phyloP scores from a whole-genome alignment of 2,888 invertebrate species.

The Sthenelais limicola region DNA sequence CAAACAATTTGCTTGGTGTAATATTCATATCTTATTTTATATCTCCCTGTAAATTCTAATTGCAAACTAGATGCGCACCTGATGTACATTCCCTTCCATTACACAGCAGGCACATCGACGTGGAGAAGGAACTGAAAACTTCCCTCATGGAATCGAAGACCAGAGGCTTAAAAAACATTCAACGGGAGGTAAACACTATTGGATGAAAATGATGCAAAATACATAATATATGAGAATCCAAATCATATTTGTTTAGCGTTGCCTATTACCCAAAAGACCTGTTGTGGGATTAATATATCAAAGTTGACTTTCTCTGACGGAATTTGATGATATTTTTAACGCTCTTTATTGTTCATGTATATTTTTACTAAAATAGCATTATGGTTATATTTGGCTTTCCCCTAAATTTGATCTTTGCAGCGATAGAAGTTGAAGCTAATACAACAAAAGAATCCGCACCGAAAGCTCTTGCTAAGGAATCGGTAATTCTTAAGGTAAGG shows the following conservation, averaged over 20 bases:
- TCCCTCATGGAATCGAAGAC: conserved; percentile 9
- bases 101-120: conserved; percentile 11
- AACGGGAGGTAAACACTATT: too few species aligned
- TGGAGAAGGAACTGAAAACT: neutral
- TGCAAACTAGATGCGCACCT: too few species aligned
- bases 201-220: conserved; percentile 15
- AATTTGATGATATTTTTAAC: neutral
- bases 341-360: neutral
- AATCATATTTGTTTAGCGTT: neutral
- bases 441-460: conserved; percentile 54
- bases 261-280: too few species aligned
- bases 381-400: neutral
- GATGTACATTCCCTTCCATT: too few species aligned
- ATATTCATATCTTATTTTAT: too few species aligned
- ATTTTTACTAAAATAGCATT: neutral
- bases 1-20: too few species aligned
- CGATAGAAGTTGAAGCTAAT: conserved; percentile 5
- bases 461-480: conserved; percentile 60
- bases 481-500: conserved; percentile 63
- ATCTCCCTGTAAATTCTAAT: too few species aligned
- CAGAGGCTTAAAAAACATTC: too few species aligned
- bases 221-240: neutral
- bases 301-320: neutral
- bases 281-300: too few species aligned
- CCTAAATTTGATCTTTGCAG: neutral